These are phyloP conservation scores for Pseudopodoces humilis DNA, from an alignment of 2,113 vertebrate species.

Conservation along the genomic window DNA sequence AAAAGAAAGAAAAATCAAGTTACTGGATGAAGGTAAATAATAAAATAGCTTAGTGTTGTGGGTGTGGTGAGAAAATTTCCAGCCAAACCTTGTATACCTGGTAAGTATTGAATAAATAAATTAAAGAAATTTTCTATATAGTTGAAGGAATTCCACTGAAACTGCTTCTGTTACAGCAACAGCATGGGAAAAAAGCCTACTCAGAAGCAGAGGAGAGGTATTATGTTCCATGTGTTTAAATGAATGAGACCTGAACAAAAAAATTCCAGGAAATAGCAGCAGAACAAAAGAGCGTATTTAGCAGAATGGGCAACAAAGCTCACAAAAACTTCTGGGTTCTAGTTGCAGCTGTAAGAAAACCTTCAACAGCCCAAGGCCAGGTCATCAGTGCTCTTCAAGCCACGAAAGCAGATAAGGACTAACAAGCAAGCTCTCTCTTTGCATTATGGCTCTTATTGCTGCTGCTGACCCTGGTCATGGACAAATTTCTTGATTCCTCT, in stretches of 20 bases:
- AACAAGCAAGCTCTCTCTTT: background rate
- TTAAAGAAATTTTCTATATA: background rate
- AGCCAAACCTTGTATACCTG: background rate
- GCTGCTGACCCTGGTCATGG: background rate
- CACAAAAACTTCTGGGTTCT: background rate
- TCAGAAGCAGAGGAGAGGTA: background rate
- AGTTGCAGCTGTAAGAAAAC: background rate
- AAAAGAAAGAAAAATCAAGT: background rate
- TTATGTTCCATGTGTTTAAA: background rate
- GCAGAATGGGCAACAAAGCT: background rate
- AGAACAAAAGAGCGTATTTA: background rate
- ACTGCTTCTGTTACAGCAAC: background rate
- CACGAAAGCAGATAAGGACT: background rate
- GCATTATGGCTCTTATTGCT: background rate
- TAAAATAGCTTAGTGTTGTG: fast-evolving
- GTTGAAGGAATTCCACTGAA: background rate
- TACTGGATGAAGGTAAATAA: background rate
- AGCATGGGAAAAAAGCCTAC: background rate
- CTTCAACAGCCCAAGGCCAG: background rate
- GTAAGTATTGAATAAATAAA: background rate
- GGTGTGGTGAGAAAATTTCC: background rate
- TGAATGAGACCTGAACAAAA: background rate
- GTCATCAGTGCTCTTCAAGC: background rate
- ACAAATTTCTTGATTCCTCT: background rate
- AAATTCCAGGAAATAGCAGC: background rate